phyloP scores from a whole-genome alignment of 2,113 vertebrate species.

The Ardeotis arabs region DNA sequence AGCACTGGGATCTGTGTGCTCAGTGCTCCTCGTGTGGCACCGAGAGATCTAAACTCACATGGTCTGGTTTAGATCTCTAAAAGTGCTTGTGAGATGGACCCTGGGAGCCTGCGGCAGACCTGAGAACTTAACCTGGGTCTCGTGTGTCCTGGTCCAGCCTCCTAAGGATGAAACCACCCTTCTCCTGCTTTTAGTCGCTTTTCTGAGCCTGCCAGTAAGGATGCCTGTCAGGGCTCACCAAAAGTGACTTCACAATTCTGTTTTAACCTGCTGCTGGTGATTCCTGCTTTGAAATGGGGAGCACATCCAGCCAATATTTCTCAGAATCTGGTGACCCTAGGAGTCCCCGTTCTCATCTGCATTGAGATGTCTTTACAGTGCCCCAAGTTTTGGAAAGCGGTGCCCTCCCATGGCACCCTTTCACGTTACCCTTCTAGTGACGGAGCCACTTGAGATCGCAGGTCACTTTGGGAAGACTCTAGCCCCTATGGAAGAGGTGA shows the following conservation, averaged over 20 bases:
- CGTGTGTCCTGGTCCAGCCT: not conserved
- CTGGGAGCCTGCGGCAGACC: not conserved
- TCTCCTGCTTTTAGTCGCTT: not conserved
- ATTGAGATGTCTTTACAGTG: not conserved
- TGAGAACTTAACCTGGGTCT: not conserved
- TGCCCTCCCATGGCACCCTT: not conserved
- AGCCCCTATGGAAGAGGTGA: not conserved
- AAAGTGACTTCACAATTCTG: not conserved
- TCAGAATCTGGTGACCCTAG: not conserved
- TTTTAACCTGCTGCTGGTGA: not conserved
- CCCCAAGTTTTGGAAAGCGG: not conserved
- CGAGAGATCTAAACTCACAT: not conserved
- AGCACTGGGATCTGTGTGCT: not conserved
- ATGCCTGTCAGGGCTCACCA: not conserved
- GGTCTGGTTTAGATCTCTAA: not conserved
- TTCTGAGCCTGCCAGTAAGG: not conserved
- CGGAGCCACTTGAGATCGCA: fast-evolving
- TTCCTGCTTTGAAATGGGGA: not conserved
- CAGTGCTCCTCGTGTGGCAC: not conserved
- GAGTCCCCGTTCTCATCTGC: not conserved
- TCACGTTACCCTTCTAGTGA: not conserved
- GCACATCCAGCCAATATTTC: not conserved
- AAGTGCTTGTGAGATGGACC: not conserved
- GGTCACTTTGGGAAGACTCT: not conserved
- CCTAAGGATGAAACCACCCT: not conserved